phyloP scores from a whole-genome alignment of 2,888 invertebrate genomes.

The Hipparchia sbordonii region DNA sequence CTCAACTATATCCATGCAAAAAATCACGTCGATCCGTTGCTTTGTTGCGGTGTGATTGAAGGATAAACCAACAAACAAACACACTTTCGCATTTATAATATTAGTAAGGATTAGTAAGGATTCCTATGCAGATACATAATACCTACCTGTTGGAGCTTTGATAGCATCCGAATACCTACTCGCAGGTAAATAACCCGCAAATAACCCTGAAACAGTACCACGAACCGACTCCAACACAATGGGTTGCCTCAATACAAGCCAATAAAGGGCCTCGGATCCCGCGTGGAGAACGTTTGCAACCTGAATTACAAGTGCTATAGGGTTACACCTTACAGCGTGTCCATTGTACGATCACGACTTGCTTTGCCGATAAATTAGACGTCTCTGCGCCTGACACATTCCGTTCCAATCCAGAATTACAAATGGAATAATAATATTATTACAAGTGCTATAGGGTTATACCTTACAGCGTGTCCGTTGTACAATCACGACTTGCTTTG shows the following conservation, averaged over 20 bases:
- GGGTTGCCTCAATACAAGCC: slow-evolving; percentile 28
- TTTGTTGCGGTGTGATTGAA: too few species aligned
- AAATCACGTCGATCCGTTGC: too few species aligned
- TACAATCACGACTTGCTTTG: slow-evolving; percentile 4
- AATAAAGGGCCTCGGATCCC: slow-evolving; percentile 36
- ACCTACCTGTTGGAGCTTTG: background rate
- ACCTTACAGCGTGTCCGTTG: slow-evolving; percentile 47
- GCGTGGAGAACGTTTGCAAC: slow-evolving; percentile 28
- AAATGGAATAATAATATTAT: slow-evolving; percentile 42
- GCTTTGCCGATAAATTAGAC: background rate
- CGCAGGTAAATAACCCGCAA: slow-evolving; percentile 13
- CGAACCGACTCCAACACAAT: slow-evolving; percentile 13
- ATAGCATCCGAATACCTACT: background rate
- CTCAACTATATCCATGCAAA: too few species aligned
- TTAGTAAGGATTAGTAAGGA: too few species aligned
- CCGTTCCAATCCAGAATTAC: background rate
- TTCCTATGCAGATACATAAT: background rate
- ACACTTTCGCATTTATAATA: too few species aligned
- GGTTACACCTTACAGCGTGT: slow-evolving; percentile 54
- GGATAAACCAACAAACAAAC: too few species aligned
- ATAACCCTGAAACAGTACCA: slow-evolving; percentile 18
- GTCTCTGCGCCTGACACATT: background rate
- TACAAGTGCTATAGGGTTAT: slow-evolving; percentile 60
- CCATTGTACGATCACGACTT: slow-evolving; percentile 27
- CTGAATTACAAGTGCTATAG: slow-evolving; percentile 60